These are phyloP conservation scores for Myotis myotis DNA, from an alignment of 2,797 vertebrate species.

Conservation along the genomic window DNA sequence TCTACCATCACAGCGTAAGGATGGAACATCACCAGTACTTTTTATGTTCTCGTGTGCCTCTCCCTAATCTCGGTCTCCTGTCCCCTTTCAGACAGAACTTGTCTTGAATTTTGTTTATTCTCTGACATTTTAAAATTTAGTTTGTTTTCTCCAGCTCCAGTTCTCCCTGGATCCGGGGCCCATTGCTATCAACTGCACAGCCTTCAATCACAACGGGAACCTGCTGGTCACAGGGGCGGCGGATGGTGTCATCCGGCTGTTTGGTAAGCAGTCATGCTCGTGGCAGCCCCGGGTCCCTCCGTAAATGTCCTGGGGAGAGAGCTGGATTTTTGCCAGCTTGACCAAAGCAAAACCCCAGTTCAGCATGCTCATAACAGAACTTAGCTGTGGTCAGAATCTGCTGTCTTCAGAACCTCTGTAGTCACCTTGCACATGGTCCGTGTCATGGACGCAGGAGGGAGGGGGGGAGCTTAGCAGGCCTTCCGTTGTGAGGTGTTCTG, in stretches of 20 bases:
- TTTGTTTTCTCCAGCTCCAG: constrained; percentile 87
- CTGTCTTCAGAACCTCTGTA: not conserved
- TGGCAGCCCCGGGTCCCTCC: not conserved
- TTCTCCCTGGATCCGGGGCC: constrained; percentile 96
- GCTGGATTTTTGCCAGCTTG: not conserved
- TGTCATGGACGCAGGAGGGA: not conserved
- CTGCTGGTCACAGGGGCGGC: constrained; percentile 96
- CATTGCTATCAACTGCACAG: constrained; percentile 96
- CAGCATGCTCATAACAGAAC: not conserved
- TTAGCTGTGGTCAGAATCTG: not conserved
- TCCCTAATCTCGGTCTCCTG: not conserved
- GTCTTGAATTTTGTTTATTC: not conserved
- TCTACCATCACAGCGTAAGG: not conserved
- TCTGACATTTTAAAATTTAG: not conserved
- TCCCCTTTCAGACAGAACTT: not conserved
- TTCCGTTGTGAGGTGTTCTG: not conserved
- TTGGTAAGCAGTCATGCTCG: constrained; percentile 85
- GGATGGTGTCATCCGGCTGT: constrained; percentile 94
- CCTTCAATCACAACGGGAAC: constrained; percentile 99
- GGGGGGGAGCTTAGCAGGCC: not conserved
- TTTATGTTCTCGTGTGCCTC: too few species aligned
- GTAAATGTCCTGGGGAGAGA: not conserved
- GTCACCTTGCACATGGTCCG: not conserved
- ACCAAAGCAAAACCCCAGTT: not conserved
- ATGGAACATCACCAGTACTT: not conserved